Conservation (phyloP, 2,113 vertebrate species). For the Enhydra lutris region DNA sequence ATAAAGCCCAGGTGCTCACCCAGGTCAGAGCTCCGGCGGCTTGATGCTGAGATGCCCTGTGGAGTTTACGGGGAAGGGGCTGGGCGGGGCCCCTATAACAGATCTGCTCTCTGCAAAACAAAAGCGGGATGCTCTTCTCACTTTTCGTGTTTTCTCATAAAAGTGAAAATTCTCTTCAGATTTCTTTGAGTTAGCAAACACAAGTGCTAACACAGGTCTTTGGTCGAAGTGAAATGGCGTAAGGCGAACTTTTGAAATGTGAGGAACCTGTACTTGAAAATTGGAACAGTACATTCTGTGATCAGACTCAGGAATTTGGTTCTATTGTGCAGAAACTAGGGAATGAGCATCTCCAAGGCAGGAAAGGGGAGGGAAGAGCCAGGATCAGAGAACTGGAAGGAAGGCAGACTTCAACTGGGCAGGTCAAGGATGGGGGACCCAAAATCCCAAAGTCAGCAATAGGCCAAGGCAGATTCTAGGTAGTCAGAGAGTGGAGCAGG, state of each 20-base stretch:
- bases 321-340: background rate
- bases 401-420: background rate
- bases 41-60: background rate
- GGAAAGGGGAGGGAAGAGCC: background rate
- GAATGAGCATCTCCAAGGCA: background rate
- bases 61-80: background rate
- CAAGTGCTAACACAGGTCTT: background rate
- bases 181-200: background rate
- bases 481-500: background rate
- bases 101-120: background rate
- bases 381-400: background rate
- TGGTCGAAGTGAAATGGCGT: background rate
- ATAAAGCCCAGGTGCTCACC: background rate
- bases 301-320: background rate
- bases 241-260: background rate
- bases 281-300: background rate
- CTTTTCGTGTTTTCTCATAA: background rate
- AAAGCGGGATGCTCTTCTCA: background rate
- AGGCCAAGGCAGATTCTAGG: background rate
- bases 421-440: background rate
- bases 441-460: background rate
- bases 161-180: background rate
- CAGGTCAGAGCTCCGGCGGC: background rate
- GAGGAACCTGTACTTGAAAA: background rate
- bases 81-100: background rate